Evolutionary conservation across 1,140 invertebrate genomes (phyloP).

Genomic region (Lasaia peninsularis): DNA sequence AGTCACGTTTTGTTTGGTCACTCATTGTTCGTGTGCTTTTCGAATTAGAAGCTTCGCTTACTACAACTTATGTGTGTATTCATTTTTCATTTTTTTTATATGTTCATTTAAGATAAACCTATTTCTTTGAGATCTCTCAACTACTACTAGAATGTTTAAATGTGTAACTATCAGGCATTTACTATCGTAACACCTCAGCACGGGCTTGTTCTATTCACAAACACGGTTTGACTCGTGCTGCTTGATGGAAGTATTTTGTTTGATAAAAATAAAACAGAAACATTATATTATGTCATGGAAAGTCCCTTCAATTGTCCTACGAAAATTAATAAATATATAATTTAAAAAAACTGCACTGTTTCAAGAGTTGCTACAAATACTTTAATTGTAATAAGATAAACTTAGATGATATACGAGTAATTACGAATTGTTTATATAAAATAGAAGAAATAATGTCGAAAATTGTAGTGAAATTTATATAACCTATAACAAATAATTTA

Average conservation of each 20-base stretch:
- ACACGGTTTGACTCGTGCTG: slow-evolving; percentile 41
- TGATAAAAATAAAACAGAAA: slow-evolving; percentile 16
- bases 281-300: too few relatives aligned
- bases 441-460: too few relatives aligned
- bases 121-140: neutral
- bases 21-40: slow-evolving; percentile 73
- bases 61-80: slow-evolving; percentile 43
- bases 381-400: too few relatives aligned
- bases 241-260: slow-evolving; percentile 14
- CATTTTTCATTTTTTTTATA: neutral
- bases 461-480: too few relatives aligned
- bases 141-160: neutral
- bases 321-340: too few relatives aligned
- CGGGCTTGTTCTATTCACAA: slow-evolving; percentile 38
- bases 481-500: too few relatives aligned
- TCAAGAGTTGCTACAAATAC: too few relatives aligned
- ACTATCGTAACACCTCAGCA: slow-evolving; percentile 21
- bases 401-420: too few relatives aligned
- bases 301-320: too few relatives aligned
- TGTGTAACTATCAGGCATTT: neutral
- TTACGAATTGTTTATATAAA: too few relatives aligned
- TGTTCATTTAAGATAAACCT: neutral
- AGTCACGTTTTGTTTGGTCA: slow-evolving; percentile 75
- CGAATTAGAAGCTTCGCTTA: slow-evolving; percentile 67
- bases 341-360: too few relatives aligned